A percentile compares a stretch with the other conserved stretches of the same genome.
Conservation (phyloP, 2,888 invertebrate species). For the Leptothorax acervorum region DNA sequence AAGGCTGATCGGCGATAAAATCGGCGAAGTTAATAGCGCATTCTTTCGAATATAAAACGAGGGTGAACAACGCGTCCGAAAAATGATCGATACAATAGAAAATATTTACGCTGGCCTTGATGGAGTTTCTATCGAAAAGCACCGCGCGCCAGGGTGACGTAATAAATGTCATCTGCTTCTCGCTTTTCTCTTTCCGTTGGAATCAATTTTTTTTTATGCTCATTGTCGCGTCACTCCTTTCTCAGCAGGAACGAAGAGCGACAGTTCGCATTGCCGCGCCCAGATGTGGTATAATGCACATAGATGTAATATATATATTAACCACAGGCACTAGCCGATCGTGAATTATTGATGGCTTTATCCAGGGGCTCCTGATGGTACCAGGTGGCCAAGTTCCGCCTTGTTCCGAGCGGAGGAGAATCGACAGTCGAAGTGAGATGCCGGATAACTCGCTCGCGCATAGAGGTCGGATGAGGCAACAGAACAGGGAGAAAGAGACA, state of each 20-base stretch:
- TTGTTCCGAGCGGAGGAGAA: constrained; percentile 64
- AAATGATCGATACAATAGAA: constrained; percentile 15
- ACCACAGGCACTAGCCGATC: constrained; percentile 65
- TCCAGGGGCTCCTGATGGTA: constrained; percentile 65
- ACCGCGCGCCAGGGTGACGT: not conserved
- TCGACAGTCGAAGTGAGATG: constrained; percentile 58
- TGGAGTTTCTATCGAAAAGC: not conserved
- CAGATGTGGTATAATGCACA: constrained; percentile 61
- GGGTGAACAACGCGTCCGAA: not conserved
- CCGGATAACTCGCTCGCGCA: constrained; percentile 34
- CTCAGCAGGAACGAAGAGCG: constrained; percentile 37
- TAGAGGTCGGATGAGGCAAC: not conserved
- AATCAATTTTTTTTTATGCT: constrained; percentile 44
- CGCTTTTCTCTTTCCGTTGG: constrained; percentile 47
- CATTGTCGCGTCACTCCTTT: constrained; percentile 61
- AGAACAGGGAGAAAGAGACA: not conserved
- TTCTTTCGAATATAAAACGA: not conserved
- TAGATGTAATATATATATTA: constrained; percentile 49
- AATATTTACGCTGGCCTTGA: constrained; percentile 13
- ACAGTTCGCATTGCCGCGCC: constrained; percentile 63
- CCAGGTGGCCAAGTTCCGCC: constrained; percentile 73
- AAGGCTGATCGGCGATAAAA: not conserved
- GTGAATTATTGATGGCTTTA: constrained; percentile 79
- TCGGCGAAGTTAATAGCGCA: not conserved
- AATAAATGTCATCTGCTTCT: constrained; percentile 49